Evolutionary conservation across 2,113 vertebrate species (phyloP).

Genomic region (Equus quagga): DNA sequence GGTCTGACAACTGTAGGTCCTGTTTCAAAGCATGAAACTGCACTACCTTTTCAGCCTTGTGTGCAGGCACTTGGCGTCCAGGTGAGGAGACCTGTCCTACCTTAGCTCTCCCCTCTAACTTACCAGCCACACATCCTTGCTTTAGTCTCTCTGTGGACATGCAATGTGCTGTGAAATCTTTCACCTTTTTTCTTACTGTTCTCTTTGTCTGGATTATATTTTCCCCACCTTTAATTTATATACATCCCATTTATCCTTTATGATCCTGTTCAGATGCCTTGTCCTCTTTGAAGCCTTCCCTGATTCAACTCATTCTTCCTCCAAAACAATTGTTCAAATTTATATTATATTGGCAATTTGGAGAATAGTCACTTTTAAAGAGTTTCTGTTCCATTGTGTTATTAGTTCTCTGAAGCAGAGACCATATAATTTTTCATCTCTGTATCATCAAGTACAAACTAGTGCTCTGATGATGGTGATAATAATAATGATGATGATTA

Average conservation of each 20-base stretch:
- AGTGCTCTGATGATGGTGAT: neutral
- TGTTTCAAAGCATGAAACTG: neutral
- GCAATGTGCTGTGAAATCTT: neutral
- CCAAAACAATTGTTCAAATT: neutral
- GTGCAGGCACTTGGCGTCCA: neutral
- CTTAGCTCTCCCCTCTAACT: neutral
- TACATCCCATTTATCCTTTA: neutral
- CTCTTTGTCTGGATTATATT: neutral
- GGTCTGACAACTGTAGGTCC: neutral
- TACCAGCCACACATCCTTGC: neutral
- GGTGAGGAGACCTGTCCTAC: neutral
- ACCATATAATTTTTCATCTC: neutral
- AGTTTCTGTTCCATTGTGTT: neutral
- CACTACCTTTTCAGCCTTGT: neutral
- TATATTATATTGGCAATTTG: neutral
- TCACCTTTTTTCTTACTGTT: neutral
- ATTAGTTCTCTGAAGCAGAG: neutral
- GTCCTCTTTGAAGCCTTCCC: neutral
- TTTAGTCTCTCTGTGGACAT: neutral
- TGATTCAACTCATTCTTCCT: neutral
- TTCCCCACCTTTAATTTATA: neutral
- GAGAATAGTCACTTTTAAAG: neutral
- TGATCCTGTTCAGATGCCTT: neutral
- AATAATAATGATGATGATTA: neutral
- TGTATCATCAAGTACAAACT: neutral